Evolutionary conservation across 1,140 invertebrate genomes (phyloP), one percentile per base, ranked within the genome.

Genomic region (Archivesica marissinica): DNA sequence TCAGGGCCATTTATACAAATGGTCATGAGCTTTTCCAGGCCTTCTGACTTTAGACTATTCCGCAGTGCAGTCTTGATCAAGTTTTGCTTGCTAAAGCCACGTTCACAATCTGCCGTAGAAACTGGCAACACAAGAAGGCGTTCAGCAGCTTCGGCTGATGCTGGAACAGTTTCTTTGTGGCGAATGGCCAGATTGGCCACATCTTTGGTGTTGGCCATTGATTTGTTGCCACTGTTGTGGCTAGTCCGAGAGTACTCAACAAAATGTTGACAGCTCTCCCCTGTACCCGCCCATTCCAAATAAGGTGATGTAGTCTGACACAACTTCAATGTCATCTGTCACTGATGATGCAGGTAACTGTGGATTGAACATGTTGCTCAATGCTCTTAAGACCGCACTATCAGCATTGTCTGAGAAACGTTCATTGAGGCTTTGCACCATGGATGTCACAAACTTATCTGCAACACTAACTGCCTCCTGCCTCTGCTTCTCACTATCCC

Each of bases 331-430:
- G n/a, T n/a, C n/a, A n/a, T n/a, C n/a, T n/a, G n/a, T n/a, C n/a
- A n/a, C n/a, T n/a, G n/a, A n/a, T n/a, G 44, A 47, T 20, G 20
- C 7, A 47, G 44, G 7, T 47, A 54, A 23, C 4, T 54, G 38
- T n/a, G 74, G 50, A 59, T 76, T 76, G 54, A 76, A 76, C 9
- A 76, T 13, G 39, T 76, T 76, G 20, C 74, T 56, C 1, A 76
- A 20, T 25, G 74, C 7, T 38, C 39, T 56, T 30, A 76, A 56
- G 23, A 75, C 72, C 1, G 20, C 17, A 50, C 15, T 20, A 44
- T 75, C 72, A 30, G 11, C 72, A 52, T 75, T 76, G 74, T 76
- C 74, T 4, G 50, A 52, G 25, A 76, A 76, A 11, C 47, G 44
- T 11, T 23, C 28, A 38, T 52, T n/a, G 17, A 76, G 44, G 54